phyloP scores from a whole-genome alignment of 2,888 invertebrate genomes.

The Idaea biselata region DNA sequence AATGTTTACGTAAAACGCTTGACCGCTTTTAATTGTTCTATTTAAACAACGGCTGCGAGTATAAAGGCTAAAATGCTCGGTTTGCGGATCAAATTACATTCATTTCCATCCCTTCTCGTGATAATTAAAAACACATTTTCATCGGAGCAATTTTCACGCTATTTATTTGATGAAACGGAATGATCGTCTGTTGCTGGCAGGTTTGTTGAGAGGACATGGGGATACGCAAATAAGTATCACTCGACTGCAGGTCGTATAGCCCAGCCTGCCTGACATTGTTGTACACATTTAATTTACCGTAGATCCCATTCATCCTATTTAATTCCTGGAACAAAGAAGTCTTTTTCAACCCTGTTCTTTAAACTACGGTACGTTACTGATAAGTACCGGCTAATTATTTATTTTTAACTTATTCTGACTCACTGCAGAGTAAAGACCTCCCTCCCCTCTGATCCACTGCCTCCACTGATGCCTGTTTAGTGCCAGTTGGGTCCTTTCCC shows the following conservation, averaged over 20 bases:
- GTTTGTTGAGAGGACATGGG: constrained; percentile 15
- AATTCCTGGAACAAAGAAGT: not conserved
- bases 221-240: constrained; percentile 19
- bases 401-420: too few species aligned
- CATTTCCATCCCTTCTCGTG: constrained; percentile 40
- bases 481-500: too few species aligned
- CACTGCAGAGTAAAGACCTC: too few species aligned
- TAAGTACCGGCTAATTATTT: not conserved
- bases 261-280: not conserved
- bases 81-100: constrained; percentile 53
- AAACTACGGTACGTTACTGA: not conserved
- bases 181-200: constrained; percentile 29
- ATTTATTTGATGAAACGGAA: constrained; percentile 41
- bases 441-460: too few species aligned
- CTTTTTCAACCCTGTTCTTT: not conserved
- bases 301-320: not conserved
- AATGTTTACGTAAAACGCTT: constrained; percentile 61
- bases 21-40: constrained; percentile 63
- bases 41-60: constrained; percentile 45
- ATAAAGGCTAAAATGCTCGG: constrained; percentile 43
- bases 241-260: constrained; percentile 12
- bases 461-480: too few species aligned
- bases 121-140: constrained; percentile 61
- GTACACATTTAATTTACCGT: not conserved
- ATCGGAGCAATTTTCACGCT: constrained; percentile 37